Evolutionary conservation across 2,113 vertebrate species (phyloP).

Genomic region (Nothocercus nigrocapillus): DNA sequence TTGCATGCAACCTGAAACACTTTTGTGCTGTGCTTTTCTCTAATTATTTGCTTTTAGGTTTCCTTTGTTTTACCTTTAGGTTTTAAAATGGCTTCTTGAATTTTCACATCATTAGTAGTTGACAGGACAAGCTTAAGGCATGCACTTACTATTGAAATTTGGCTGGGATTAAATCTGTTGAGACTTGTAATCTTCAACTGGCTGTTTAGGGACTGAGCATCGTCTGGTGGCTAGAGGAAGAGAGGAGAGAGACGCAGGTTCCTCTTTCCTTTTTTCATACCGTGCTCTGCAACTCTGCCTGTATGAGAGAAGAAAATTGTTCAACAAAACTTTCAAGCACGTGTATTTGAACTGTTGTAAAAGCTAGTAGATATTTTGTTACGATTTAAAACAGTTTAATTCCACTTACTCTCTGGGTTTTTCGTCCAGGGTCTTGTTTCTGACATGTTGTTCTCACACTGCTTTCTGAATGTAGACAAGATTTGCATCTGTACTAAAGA

Average conservation of each 20-base stretch:
- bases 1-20: slow-evolving; percentile 10
- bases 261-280: not conserved
- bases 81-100: not conserved
- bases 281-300: not conserved
- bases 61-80: not conserved
- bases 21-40: not conserved
- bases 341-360: not conserved
- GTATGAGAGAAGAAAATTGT: not conserved
- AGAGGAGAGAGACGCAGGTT: not conserved
- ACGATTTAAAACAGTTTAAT: not conserved
- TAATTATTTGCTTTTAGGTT: not conserved
- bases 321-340: not conserved
- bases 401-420: not conserved
- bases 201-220: accelerated
- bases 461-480: not conserved
- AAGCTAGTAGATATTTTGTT: not conserved
- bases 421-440: not conserved
- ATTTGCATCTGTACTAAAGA: not conserved
- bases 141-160: not conserved
- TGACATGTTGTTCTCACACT: not conserved
- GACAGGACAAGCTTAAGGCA: not conserved
- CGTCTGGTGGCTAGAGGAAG: not conserved
- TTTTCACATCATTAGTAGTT: not conserved
- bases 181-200: not conserved
- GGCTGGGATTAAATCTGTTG: not conserved